phyloP scores from a whole-genome alignment of 2,888 invertebrate genomes.

The Hymenopus coronatus region DNA sequence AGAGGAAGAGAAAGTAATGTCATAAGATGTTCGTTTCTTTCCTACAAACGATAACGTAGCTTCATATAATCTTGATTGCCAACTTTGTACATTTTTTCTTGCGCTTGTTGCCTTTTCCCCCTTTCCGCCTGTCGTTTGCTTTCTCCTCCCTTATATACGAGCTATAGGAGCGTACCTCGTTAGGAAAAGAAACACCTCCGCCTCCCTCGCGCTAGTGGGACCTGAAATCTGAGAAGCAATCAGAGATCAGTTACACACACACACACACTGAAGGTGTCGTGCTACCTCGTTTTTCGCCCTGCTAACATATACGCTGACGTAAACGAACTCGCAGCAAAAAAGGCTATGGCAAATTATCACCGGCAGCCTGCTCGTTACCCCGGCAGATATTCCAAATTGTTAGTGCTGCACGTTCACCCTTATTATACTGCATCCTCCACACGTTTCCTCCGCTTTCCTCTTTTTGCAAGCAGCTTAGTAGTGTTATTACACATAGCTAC shows the following conservation, averaged over 20 bases:
- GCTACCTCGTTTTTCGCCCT: not conserved
- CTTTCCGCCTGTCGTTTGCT: not conserved
- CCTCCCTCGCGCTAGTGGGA: not conserved
- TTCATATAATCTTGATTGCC: not conserved
- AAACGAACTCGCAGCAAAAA: not conserved
- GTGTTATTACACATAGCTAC: too few relatives aligned
- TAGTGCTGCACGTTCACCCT: not conserved
- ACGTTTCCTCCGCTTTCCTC: too few relatives aligned
- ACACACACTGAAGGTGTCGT: not conserved
- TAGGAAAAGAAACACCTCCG: not conserved
- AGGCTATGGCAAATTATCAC: not conserved
- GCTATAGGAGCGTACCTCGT: not conserved
- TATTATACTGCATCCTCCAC: not conserved
- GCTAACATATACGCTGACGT: not conserved
- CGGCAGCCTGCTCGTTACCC: not conserved
- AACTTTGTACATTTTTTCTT: not conserved
- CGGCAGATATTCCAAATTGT: not conserved
- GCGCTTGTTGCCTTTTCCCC: not conserved
- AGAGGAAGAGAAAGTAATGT: not conserved
- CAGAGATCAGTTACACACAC: not conserved
- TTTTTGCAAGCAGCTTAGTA: too few relatives aligned
- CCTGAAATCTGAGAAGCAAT: not conserved
- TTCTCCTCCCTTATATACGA: not conserved
- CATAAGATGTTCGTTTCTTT: not conserved
- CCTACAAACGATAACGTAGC: not conserved